phyloP scores from a whole-genome alignment of 2,888 invertebrate genomes.

The Acleris emargana region DNA sequence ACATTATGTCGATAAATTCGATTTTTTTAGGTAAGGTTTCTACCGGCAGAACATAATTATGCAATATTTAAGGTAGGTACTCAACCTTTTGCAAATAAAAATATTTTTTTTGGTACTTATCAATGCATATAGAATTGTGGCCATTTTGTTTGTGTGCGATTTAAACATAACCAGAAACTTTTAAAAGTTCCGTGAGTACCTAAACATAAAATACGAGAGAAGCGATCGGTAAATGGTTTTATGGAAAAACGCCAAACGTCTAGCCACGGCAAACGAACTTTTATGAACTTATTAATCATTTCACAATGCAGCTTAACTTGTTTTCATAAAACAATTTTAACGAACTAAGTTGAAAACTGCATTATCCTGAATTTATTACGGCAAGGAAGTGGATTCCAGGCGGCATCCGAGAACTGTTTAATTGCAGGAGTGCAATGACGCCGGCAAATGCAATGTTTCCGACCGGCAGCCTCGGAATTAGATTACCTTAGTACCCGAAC shows the following conservation, averaged over 20 bases:
- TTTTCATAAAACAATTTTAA: constrained; percentile 34
- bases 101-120: no score
- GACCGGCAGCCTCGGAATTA: constrained; percentile 46
- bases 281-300: constrained; percentile 17
- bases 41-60: no score
- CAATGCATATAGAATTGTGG: no score
- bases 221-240: background rate
- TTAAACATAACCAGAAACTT: no score
- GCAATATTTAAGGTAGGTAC: no score
- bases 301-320: constrained; percentile 25
- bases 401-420: constrained; percentile 43
- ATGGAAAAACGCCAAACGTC: constrained; percentile 6
- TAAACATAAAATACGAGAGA: background rate
- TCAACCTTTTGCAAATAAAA: no score
- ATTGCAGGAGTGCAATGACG: constrained; percentile 43
- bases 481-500: constrained; percentile 42
- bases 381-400: constrained; percentile 29
- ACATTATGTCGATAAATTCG: no score
- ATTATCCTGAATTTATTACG: constrained; percentile 30
- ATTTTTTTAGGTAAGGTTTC: no score
- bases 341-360: constrained; percentile 36
- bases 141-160: no score
- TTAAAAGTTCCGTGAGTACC: background rate
- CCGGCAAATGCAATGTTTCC: constrained; percentile 45
- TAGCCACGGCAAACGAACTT: background rate